Percentiles rank a stretch among this genome's conserved stretches.
phyloP scores from a whole-genome alignment of 2,113 vertebrate species.

The Tonatia bakeri region DNA sequence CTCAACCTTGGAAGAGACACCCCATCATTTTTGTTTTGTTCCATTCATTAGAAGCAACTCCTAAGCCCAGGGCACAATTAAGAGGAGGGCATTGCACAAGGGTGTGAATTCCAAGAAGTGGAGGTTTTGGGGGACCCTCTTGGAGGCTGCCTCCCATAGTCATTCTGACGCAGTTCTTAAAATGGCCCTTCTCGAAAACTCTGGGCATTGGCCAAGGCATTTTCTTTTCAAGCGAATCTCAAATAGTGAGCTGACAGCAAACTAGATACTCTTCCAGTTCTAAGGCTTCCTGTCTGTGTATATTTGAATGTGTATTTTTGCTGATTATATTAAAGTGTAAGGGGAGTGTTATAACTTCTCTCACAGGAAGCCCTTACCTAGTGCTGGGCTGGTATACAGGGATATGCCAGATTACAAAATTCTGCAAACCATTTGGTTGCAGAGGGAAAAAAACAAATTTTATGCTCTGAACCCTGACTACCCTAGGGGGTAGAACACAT shows the following conservation, averaged over 20 bases:
- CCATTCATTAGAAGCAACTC: background rate
- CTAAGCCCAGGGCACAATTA: background rate
- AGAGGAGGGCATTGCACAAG: background rate
- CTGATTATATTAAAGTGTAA: background rate
- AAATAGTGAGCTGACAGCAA: background rate
- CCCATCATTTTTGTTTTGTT: background rate
- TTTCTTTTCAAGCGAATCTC: background rate
- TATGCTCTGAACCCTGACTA: slow-evolving; percentile 13
- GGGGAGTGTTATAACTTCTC: background rate
- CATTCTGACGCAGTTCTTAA: background rate
- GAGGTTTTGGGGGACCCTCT: background rate
- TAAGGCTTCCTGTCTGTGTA: background rate
- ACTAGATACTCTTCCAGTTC: background rate
- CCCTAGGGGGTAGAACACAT: slow-evolving; percentile 16
- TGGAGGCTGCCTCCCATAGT: background rate
- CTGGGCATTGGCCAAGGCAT: background rate
- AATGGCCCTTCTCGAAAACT: background rate
- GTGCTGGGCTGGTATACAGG: background rate
- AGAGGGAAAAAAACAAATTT: background rate
- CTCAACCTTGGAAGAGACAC: background rate
- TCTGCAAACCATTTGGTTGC: slow-evolving; percentile 45
- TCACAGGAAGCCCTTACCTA: background rate
- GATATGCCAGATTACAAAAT: slow-evolving; percentile 37
- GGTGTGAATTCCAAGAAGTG: background rate
- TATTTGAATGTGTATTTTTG: background rate